These are phyloP conservation scores for Sympetrum striolatum DNA, from an alignment of 2,888 invertebrate genomes.

Conservation along the genomic window DNA sequence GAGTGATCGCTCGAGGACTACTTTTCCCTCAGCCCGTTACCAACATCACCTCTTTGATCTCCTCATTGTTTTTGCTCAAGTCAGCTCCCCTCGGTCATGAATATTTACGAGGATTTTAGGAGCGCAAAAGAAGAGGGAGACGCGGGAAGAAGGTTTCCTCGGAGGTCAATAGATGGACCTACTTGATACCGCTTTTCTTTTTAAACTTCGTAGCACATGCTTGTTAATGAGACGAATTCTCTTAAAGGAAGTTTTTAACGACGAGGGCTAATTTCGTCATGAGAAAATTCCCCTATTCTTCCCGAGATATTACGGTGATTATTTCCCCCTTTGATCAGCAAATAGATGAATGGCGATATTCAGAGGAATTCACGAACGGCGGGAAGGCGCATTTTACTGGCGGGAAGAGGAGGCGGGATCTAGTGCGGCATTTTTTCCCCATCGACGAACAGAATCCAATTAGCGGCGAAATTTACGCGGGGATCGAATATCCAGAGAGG, in stretches of 20 bases:
- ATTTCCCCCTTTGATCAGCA: neutral
- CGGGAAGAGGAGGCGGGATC: neutral
- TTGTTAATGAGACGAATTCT: neutral
- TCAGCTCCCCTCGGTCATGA: neutral
- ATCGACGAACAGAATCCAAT: neutral
- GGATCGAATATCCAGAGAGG: neutral
- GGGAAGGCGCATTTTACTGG: neutral
- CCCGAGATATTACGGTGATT: neutral
- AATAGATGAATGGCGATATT: neutral
- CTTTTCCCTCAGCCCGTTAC: neutral
- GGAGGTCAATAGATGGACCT: neutral
- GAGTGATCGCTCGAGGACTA: too few species aligned
- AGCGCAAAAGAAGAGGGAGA: neutral
- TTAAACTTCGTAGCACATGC: neutral
- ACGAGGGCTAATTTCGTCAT: neutral
- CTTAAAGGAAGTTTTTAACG: neutral
- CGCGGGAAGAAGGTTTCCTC: neutral
- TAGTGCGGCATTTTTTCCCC: neutral
- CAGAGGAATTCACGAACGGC: neutral
- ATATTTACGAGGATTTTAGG: neutral
- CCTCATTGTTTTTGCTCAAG: neutral
- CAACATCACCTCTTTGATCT: neutral
- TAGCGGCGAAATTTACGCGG: neutral
- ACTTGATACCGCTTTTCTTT: neutral
- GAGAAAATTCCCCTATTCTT: neutral